Conservation (phyloP, 2,797 vertebrate species). For the Trachops cirrhosus region DNA sequence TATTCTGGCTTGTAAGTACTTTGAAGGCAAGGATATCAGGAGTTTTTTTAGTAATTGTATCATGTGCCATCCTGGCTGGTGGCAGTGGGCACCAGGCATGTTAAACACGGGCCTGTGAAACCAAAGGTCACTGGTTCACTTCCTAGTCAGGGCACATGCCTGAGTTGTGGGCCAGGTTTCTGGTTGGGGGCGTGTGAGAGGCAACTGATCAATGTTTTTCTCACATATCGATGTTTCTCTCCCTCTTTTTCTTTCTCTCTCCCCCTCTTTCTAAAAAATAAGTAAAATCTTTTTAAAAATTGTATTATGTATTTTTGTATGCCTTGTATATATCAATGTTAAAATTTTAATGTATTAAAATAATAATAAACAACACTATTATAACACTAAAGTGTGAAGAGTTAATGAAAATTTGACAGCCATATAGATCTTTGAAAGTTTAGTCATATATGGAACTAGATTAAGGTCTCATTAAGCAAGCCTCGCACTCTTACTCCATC, state of each 20-base stretch:
- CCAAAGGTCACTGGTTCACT: background rate
- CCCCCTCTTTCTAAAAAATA: background rate
- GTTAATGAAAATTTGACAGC: background rate
- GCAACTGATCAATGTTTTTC: background rate
- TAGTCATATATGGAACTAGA: background rate
- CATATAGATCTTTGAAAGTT: slow-evolving; percentile 31
- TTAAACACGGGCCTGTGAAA: background rate
- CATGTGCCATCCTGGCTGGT: background rate
- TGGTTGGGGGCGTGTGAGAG: background rate
- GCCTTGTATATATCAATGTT: background rate
- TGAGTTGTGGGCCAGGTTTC: background rate
- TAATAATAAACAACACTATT: background rate
- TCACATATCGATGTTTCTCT: background rate
- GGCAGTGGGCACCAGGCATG: background rate
- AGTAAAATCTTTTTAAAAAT: background rate
- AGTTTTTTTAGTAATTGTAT: background rate
- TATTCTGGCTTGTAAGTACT: slow-evolving; percentile 15
- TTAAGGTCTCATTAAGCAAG: background rate
- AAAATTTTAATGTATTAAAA: slow-evolving; percentile 36
- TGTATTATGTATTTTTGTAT: background rate
- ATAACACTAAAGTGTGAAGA: background rate
- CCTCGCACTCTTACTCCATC: background rate
- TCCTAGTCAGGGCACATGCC: background rate
- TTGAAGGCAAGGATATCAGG: background rate
- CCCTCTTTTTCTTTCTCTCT: background rate